Percentiles rank a stretch among this genome's conserved stretches.
Conservation (phyloP, 2,113 vertebrate genomes). For the mouse (Mus musculus) region GRCm39 chr4:101581501-101582000, state of each 20-base stretch:
- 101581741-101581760: not conserved
- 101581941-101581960: not conserved
- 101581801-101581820: not conserved
- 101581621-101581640: not conserved
- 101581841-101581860: not conserved
- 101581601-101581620: conserved; percentile 16
- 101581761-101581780: not conserved
- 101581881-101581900: not conserved
- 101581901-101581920: not conserved
- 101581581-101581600: conserved; percentile 1
- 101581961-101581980: not conserved
- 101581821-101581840: too few species aligned
- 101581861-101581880: not conserved
- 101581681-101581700: not conserved
- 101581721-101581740: too few species aligned
- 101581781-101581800: not conserved
- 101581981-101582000: not conserved
- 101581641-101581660: not conserved
- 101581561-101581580: not conserved
- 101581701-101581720: too few species aligned
- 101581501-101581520: not conserved
- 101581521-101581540: not conserved
- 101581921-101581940: conserved; percentile 1
- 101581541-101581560: not conserved
- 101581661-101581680: not conserved